Conservation (phyloP, 2,888 invertebrate species). For the Torymus aiolomorphi region DNA sequence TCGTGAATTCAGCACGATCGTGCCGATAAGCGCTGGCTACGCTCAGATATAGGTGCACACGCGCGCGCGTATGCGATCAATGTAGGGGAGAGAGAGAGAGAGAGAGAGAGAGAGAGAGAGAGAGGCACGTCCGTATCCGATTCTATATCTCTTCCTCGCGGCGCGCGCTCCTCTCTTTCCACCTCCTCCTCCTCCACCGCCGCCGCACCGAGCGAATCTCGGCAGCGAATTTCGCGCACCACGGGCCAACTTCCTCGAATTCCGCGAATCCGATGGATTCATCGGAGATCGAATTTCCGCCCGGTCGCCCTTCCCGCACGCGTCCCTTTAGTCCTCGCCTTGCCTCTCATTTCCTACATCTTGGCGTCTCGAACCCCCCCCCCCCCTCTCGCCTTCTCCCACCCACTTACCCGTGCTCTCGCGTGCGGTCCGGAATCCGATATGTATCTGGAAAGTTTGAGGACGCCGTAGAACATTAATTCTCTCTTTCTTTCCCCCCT, state of each 20-base stretch:
- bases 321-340: background rate
- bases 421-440: slow-evolving; percentile 23
- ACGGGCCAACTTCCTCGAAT: slow-evolving; percentile 41
- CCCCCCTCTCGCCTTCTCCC: background rate
- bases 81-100: too few species aligned
- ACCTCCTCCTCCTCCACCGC: background rate
- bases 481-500: background rate
- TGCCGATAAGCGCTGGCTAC: background rate
- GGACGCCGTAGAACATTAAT: slow-evolving; percentile 30
- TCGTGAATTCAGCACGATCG: slow-evolving; percentile 30
- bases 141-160: background rate
- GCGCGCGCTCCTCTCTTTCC: background rate
- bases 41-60: background rate
- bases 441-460: slow-evolving; percentile 46
- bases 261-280: slow-evolving; percentile 44
- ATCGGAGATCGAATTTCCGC: slow-evolving; percentile 43
- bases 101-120: too few species aligned
- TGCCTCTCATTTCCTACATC: slow-evolving; percentile 27
- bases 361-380: background rate
- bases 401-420: background rate
- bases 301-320: background rate
- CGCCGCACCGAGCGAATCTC: slow-evolving; percentile 17
- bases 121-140: background rate
- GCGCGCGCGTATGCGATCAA: background rate
- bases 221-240: slow-evolving; percentile 39